Conservation (phyloP, 1,140 invertebrate species). For the Ctenoplectra terminalis region DNA sequence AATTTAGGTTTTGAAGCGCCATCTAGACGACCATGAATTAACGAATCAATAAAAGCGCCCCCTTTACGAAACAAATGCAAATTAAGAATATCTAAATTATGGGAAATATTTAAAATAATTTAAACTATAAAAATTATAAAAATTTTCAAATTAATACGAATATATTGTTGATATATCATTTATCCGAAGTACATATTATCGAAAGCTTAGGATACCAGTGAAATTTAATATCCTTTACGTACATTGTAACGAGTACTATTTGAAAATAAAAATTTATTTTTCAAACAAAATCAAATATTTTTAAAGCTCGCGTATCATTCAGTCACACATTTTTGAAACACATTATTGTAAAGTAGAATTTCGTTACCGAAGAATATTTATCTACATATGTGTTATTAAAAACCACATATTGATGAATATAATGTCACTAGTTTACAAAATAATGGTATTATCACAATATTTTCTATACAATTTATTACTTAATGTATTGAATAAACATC, state of each 20-base stretch:
- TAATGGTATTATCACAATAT: background rate
- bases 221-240: background rate
- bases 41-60: conserved; percentile 41
- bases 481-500: background rate
- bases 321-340: too few relatives aligned
- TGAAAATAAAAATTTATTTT: background rate
- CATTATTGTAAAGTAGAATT: too few relatives aligned
- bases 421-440: conserved; percentile 7
- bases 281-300: background rate
- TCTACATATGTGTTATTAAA: too few relatives aligned
- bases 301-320: too few relatives aligned
- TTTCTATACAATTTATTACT: too few relatives aligned
- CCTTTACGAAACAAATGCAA: conserved; percentile 1
- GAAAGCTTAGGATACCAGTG: background rate
- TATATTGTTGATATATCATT: too few relatives aligned
- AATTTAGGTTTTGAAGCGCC: background rate
- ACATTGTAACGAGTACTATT: background rate
- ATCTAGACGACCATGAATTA: conserved; percentile 34
- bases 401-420: too few relatives aligned
- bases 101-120: conserved; percentile 22
- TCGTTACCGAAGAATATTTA: too few relatives aligned
- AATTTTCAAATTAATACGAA: too few relatives aligned
- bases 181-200: background rate
- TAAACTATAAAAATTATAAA: too few relatives aligned
- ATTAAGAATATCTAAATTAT: conserved; percentile 25